Evolutionary conservation across 2,113 vertebrate genomes (phyloP).

Genomic region (Dinomys branickii): DNA sequence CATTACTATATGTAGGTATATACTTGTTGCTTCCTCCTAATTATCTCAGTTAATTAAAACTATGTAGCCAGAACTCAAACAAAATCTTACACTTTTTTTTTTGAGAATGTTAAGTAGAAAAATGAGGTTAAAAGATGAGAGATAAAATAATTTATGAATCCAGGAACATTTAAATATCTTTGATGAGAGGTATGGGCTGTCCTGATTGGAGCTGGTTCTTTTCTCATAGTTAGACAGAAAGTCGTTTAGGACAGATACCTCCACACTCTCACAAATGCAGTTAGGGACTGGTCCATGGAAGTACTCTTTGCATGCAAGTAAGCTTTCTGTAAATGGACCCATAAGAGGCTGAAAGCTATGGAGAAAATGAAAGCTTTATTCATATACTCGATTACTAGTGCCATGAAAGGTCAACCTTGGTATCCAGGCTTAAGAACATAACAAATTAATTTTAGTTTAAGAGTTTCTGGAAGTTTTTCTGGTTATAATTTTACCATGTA

Average conservation of each 20-base stretch:
- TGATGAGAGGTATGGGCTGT: background rate
- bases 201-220: background rate
- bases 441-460: background rate
- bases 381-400: background rate
- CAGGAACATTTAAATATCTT: constrained; percentile 23
- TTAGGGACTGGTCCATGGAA: background rate
- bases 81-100: constrained; percentile 6
- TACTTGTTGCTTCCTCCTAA: background rate
- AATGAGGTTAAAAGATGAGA: constrained; percentile 23
- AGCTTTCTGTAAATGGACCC: background rate
- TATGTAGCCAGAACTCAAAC: background rate
- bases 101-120: background rate
- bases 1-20: background rate
- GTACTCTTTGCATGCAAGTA: background rate
- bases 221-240: background rate
- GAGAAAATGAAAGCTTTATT: background rate
- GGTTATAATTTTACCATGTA: background rate
- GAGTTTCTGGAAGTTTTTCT: background rate
- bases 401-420: background rate
- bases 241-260: background rate
- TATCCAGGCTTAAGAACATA: background rate
- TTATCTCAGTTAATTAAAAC: constrained; percentile 23
- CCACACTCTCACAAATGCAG: background rate
- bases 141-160: constrained; percentile 1
- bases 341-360: background rate